A percentile compares a stretch with the other conserved stretches of the same genome.
These are phyloP conservation scores for Drosophila monieri DNA, from an alignment of 2,888 invertebrate species.

Conservation along the genomic window DNA sequence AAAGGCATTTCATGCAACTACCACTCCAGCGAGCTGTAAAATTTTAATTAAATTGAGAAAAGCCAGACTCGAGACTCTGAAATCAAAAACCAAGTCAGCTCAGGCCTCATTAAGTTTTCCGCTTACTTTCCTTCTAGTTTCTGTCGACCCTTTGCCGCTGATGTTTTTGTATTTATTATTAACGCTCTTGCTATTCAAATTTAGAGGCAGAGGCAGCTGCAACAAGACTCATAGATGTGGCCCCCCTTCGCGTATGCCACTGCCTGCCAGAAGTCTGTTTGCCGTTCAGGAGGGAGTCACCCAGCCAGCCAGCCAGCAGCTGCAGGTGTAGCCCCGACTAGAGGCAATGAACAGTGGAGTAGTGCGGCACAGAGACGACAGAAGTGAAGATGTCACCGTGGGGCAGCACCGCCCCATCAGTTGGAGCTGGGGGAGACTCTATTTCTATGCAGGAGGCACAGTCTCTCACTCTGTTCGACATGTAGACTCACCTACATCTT, in stretches of 20 bases:
- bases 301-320: no score
- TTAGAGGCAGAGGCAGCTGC: constrained; percentile 66
- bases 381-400: constrained; percentile 42
- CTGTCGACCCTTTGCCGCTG: constrained; percentile 17
- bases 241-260: constrained; percentile 9
- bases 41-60: constrained; percentile 71
- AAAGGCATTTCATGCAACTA: constrained; percentile 68
- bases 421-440: neutral
- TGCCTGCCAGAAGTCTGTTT: constrained; percentile 8
- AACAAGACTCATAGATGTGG: no score
- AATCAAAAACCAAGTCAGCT: constrained; percentile 37
- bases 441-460: no score
- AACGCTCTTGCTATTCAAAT: constrained; percentile 65
- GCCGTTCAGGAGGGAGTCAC: neutral
- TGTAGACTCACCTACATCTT: no score
- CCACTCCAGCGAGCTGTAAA: constrained; percentile 70
- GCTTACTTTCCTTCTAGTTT: constrained; percentile 52
- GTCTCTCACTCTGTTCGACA: no score
- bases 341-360: constrained; percentile 76
- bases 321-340: constrained; percentile 60
- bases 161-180: constrained; percentile 49
- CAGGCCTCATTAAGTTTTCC: constrained; percentile 73
- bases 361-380: constrained; percentile 38
- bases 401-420: constrained; percentile 40
- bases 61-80: constrained; percentile 36